Base-by-base conservation (phyloP, 2,888 invertebrate species). In the Exephanes ischioxanthus region DNA sequence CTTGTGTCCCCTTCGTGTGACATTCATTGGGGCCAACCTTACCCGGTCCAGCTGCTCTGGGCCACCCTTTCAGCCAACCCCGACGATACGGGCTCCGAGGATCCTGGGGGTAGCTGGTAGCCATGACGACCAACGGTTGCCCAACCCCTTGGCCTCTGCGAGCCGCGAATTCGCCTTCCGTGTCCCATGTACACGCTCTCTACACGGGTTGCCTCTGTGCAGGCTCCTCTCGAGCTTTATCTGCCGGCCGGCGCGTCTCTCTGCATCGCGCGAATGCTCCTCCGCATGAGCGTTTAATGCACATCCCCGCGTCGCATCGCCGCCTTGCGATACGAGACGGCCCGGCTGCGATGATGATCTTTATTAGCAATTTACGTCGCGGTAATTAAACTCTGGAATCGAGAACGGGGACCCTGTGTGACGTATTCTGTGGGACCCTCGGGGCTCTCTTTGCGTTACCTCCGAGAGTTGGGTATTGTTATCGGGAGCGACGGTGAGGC, bases 61-160 rank as follows among this genome's bases (percentile, higher is more conserved):
- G 92, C 91, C 92, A 92, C 93, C 93, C 92, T 93, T 93, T 92
- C 91, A 92, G 92, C 93, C 93, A 92, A 92, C 93, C 93, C 92
- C 90, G 88, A 91, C 91, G 90, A 91, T 80, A 86, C 84, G 80
- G 86, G 76, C 91, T 90, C 88, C 90, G 90, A 91, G 91, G 91
- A 91, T 93, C 92, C 92, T 79, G 92, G 91, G 93, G 93, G 93
- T 92, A 93, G 93, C 92, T 93, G 92, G 94, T 94, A 92, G 92
- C 87, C 94, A 94, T 94, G 93, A 90, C 92, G 91, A 94, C 94
- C 92, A 90, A 90, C 92, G 91, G 91, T 89, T 90, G 91, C 90
- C 90, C 91, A 91, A 91, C 91, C 91, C 91, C 90, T 87, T 77
- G 80, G 86, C 79, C 87, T 86, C 84, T 53, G 53, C 85, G 84